Conservation (phyloP, 2,888 invertebrate genomes). For the Andrena bucephala region DNA sequence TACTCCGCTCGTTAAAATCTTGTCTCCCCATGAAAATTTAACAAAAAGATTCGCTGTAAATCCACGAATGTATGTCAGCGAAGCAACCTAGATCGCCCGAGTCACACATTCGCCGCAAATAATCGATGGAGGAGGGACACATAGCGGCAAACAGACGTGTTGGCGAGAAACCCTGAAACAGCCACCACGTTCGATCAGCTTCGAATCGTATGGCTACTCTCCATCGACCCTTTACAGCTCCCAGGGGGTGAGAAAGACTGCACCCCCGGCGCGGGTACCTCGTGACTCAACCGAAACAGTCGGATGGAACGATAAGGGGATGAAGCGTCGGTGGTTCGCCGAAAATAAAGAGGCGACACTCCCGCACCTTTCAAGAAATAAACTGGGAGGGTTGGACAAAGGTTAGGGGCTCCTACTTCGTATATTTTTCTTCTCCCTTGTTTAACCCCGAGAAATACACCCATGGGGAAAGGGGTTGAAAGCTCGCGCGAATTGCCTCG, state of each 20-base stretch:
- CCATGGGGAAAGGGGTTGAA: conserved; percentile 13
- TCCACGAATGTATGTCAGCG: too few relatives aligned
- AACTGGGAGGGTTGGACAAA: conserved; percentile 12
- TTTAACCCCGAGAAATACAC: conserved; percentile 36
- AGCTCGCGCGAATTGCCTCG: neutral
- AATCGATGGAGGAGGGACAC: neutral
- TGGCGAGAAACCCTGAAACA: neutral
- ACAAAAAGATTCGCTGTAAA: too few relatives aligned
- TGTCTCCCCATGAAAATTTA: too few relatives aligned
- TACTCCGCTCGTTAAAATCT: too few relatives aligned
- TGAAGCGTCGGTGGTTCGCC: conserved; percentile 1
- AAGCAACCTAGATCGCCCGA: too few relatives aligned
- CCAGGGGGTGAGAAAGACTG: neutral
- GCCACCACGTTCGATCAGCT: neutral
- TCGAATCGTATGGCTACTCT: conserved; percentile 1
- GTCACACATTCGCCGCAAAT: too few relatives aligned
- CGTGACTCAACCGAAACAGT: conserved; percentile 20
- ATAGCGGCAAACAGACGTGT: neutral
- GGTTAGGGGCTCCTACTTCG: neutral
- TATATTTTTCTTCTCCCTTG: conserved; percentile 25
- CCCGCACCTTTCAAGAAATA: conserved; percentile 24
- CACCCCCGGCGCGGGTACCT: conserved; percentile 3
- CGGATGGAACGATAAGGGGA: conserved; percentile 6
- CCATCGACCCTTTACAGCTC: conserved; percentile 4
- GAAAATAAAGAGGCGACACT: conserved; percentile 32